Percentiles rank a stretch among this genome's conserved stretches.
These are phyloP conservation scores for Homarus gammarus DNA, from an alignment of 2,888 invertebrate species.

Conservation along the genomic window DNA sequence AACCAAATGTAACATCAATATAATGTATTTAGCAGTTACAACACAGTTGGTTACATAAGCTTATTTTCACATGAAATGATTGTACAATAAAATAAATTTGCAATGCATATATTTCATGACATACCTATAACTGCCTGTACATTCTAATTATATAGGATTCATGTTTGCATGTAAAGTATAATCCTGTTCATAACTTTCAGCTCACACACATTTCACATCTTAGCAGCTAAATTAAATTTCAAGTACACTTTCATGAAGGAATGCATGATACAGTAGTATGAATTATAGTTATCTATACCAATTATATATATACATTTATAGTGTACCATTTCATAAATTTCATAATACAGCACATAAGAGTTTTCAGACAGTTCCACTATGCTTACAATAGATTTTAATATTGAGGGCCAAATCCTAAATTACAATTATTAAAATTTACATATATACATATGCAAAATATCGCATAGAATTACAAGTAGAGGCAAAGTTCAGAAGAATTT, in stretches of 20 bases:
- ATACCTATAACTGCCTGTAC: neutral
- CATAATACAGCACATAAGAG: neutral
- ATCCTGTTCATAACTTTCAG: neutral
- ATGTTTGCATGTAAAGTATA: neutral
- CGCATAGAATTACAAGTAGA: constrained; percentile 19
- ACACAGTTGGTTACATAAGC: too few relatives aligned
- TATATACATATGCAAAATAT: constrained; percentile 51
- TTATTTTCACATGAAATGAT: too few relatives aligned
- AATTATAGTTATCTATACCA: neutral
- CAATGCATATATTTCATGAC: too few relatives aligned
- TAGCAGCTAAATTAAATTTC: neutral
- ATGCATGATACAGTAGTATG: neutral
- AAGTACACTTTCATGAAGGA: neutral
- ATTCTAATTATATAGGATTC: neutral
- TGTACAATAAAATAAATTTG: too few relatives aligned
- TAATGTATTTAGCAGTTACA: too few relatives aligned
- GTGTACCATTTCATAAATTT: neutral
- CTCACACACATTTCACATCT: neutral
- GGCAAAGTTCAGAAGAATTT: constrained; percentile 46
- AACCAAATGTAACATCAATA: too few relatives aligned
- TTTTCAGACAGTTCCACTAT: neutral
- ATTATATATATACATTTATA: neutral
- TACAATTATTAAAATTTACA: constrained; percentile 45
- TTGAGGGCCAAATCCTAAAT: constrained; percentile 28
- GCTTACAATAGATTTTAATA: constrained; percentile 9